Base-by-base conservation (phyloP, 1,140 invertebrate species). In the Ceratoteleas bidentatus region DNA sequence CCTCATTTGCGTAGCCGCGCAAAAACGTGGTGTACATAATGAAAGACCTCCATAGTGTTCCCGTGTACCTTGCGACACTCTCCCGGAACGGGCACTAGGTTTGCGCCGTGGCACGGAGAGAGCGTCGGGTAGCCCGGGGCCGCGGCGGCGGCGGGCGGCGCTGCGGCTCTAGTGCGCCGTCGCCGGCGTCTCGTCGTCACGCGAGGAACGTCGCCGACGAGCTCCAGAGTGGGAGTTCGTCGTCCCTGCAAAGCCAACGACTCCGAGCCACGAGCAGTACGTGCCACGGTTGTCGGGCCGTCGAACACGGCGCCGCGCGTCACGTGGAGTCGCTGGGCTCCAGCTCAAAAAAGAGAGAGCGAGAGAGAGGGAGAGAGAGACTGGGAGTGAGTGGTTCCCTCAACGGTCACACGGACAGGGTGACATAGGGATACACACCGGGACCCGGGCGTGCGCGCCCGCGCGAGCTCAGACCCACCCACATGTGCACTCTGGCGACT, bases 171-270 rank as follows among this genome's bases (percentile, higher is more conserved):
- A 81, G 3, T 81, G 78, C 78, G 78, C 78, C 78, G 78, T 81
- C 72, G 78, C 78, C 54, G 50, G 47, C 66, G 60, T 81, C 49
- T 75, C 78, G 78, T 81, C 78, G 72, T 81, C 78, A 70, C 78
- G 78, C 78, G 78, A 81, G 65, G 60, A 81, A 69, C 78, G 70
- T 81, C 72, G 70, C 58, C 60, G 78, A 47, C 43, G 70, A 75
- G 65, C 70, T 58, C 61, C 60, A 58, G 78, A 70, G 78, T 81
- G 78, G 78, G 78, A 81, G 78, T 81, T 81, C 65, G 70, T 60
- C 78, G 65, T 69, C 70, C 78, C 78, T 74, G 78, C 70, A 74
- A 75, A 75, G 58, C 36, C 70, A 58, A 65, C 69, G 69, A 68
- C 56, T 62, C 32, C 5, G 40, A 64, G 32, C 38, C 58, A 36